Percentiles rank a stretch among this genome's conserved stretches.
Evolutionary conservation across 2,888 invertebrate genomes (phyloP).

Genomic region (Lasioglossum villosulum): DNA sequence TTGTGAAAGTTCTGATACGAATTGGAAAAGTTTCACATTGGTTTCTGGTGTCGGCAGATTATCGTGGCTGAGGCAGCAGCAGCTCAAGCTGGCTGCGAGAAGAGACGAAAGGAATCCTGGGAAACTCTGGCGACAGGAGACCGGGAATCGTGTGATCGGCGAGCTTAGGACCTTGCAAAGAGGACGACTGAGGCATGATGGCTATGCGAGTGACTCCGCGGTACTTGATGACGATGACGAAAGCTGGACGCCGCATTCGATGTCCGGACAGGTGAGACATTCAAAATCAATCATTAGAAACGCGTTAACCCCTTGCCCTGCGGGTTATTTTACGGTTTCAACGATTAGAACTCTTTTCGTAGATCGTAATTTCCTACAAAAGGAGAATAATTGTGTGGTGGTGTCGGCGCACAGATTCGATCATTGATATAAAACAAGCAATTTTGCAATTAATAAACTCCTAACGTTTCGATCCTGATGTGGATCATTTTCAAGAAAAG

Average conservation of each 20-base stretch:
- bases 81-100: conserved; percentile 91
- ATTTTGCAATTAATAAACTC: no score
- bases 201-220: conserved; percentile 92
- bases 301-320: no score
- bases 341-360: no score
- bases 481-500: no score
- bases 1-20: conserved; percentile 19
- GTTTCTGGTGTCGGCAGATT: conserved; percentile 73
- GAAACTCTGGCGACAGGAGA: conserved; percentile 89
- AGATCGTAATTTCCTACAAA: no score
- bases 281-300: no score
- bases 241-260: conserved; percentile 75
- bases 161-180: conserved; percentile 86
- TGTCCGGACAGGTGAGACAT: conserved; percentile 76
- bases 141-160: conserved; percentile 88
- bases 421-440: no score
- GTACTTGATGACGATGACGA: conserved; percentile 92
- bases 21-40: conserved; percentile 36
- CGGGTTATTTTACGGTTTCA: no score
- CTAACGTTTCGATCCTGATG: no score
- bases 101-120: conserved; percentile 87
- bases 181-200: conserved; percentile 87
- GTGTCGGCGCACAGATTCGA: no score
- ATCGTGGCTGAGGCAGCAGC: conserved; percentile 93
- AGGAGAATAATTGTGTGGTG: no score